A percentile compares a stretch with the other conserved stretches of the same genome.
Evolutionary conservation across 2,888 invertebrate genomes (phyloP).

Genomic region (Nymphalis c-album): DNA sequence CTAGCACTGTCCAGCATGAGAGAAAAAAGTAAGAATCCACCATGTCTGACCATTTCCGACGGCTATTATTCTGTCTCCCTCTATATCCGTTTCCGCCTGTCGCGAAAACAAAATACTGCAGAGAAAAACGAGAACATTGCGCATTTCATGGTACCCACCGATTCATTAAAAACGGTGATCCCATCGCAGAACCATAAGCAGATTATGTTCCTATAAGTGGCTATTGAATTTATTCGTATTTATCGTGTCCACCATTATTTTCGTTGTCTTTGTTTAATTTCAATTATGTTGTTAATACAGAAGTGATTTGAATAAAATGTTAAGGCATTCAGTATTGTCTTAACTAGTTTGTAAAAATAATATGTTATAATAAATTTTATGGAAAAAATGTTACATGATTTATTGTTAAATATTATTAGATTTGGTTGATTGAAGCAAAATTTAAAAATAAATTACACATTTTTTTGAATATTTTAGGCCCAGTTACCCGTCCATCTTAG

Average conservation of each 20-base stretch:
- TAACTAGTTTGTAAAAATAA: too few relatives aligned
- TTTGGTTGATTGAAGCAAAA: too few relatives aligned
- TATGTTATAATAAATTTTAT: too few relatives aligned
- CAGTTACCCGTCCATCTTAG: too few relatives aligned
- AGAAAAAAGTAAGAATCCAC: conserved; percentile 75
- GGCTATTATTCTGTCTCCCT: conserved; percentile 82
- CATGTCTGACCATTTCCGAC: conserved; percentile 82
- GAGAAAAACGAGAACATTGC: conserved; percentile 53
- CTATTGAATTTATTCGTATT: conserved; percentile 39
- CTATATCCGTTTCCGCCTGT: conserved; percentile 80
- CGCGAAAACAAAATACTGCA: conserved; percentile 77
- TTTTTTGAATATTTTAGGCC: too few relatives aligned
- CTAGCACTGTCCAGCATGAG: conserved; percentile 71
- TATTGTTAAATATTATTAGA: too few relatives aligned
- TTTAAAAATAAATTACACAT: too few relatives aligned
- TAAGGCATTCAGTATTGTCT: not conserved
- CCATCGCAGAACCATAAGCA: conserved; percentile 43
- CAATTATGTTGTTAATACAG: conserved; percentile 6
- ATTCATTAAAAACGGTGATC: conserved; percentile 48
- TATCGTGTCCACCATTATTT: conserved; percentile 13
- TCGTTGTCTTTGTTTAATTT: conserved; percentile 24
- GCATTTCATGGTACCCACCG: conserved; percentile 44
- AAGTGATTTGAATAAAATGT: conserved; percentile 11
- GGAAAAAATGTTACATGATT: too few relatives aligned
- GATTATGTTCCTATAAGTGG: conserved; percentile 41